Evolutionary conservation across 2,888 invertebrate species (phyloP), one percentile per base, ranked within the genome.

Genomic region (Troglohyphantes excavatus): DNA sequence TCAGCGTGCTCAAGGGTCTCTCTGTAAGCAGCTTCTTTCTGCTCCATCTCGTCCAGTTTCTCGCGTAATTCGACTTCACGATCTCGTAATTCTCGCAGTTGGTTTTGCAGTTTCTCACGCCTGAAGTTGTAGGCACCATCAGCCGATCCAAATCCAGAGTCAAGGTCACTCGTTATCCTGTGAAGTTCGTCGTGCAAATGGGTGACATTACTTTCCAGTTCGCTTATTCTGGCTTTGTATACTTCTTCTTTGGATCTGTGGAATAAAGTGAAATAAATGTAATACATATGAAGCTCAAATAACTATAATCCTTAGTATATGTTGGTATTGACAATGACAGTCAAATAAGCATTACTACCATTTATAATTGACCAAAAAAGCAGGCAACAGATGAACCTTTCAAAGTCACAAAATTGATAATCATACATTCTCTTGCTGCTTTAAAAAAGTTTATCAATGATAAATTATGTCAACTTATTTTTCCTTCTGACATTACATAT

Each of bases 21-120:
- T 11, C 90, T 76, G 82, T 92, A 92, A 39, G 91, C 91, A 2
- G 78, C 87, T 78, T 91, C 91, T 67, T 91, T 91, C 68, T 88
- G 72, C 29, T 90, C 90, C 82, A 90, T 90, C 65, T 91, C 91
- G 23, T 83, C 85, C 17, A 92, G 61, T 87, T 90, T 89, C 26
- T 88, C 91, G 53, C 87, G 91, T 91, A 91, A 92, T 92, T 92
- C 95, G 93, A 95, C 95, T 68, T 91, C 91, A 5, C 88, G 85
- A 68, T 72, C 63, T 11, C 90, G 84, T 13, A 89, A 68, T 17
- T 86, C 90, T 2, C 70, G 39, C 7, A 88, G 63, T 39, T 85
- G 81, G 26, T 89, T 81, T 2, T 85, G 59, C 19, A 90, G 29
- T 29, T 75, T 70, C 19, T 89, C 86, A 9, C 82, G 68, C 17